A percentile compares a stretch with the other conserved stretches of the same genome.
Conservation (phyloP, 2,797 vertebrate species). For the Pempheris klunzingeri region DNA sequence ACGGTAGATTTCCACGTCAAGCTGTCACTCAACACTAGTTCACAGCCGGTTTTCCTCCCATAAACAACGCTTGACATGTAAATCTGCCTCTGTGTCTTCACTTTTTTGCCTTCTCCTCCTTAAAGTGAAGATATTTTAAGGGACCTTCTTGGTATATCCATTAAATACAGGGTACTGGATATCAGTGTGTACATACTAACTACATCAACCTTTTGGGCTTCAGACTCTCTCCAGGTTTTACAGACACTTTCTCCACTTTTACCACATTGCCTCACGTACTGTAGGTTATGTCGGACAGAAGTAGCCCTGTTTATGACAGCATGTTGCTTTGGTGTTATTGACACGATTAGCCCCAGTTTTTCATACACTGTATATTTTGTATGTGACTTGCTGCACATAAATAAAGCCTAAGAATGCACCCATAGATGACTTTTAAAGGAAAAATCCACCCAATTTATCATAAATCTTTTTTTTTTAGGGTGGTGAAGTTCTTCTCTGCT, state of each 20-base stretch:
- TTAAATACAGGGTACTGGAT: slow-evolving; percentile 78
- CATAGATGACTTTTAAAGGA: slow-evolving; percentile 54
- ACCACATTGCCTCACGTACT: slow-evolving; percentile 67
- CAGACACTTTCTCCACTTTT: slow-evolving; percentile 53
- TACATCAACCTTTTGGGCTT: slow-evolving; percentile 37
- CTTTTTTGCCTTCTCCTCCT: slow-evolving; percentile 69
- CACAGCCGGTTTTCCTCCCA: slow-evolving; percentile 36
- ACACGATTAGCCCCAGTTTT: slow-evolving; percentile 51
- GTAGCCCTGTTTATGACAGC: slow-evolving; percentile 61
- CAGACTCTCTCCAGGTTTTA: slow-evolving; percentile 53
- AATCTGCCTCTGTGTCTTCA: slow-evolving; percentile 69
- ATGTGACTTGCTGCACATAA: slow-evolving; percentile 72
- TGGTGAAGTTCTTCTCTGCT: not conserved
- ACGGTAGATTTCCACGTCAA: slow-evolving; percentile 65
- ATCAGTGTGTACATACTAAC: slow-evolving; percentile 66
- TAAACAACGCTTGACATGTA: slow-evolving; percentile 61
- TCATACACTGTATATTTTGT: slow-evolving; percentile 78
- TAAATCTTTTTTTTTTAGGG: slow-evolving; percentile 12
- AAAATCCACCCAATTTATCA: slow-evolving; percentile 49
- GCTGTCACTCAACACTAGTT: slow-evolving; percentile 56
- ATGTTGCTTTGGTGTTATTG: slow-evolving; percentile 59
- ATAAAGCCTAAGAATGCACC: slow-evolving; percentile 46
- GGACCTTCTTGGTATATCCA: slow-evolving; percentile 68
- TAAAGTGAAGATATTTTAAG: slow-evolving; percentile 65
- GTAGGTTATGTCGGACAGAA: slow-evolving; percentile 58